Conservation (phyloP, 2,113 vertebrate genomes). For the Platysteira castanea region DNA sequence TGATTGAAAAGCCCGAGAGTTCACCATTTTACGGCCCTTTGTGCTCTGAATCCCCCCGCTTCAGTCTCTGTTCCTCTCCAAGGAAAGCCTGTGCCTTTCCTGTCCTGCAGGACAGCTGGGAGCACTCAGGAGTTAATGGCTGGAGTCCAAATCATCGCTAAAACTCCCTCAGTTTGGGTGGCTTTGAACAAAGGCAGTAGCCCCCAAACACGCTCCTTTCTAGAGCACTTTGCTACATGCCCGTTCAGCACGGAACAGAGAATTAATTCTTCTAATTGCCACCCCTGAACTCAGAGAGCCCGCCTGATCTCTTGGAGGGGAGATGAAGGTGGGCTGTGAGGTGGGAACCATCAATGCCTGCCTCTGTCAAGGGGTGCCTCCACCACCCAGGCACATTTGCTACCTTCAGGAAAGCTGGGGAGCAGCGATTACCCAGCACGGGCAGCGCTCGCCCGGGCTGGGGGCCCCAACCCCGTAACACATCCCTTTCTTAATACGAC, state of each 20-base stretch:
- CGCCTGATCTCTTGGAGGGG: background rate
- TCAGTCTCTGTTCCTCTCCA: background rate
- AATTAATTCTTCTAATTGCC: background rate
- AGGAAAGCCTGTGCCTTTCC: background rate
- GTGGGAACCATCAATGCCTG: background rate
- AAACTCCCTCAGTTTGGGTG: background rate
- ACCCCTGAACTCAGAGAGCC: background rate
- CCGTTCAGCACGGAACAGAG: rapidly evolving
- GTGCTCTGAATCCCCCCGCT: background rate
- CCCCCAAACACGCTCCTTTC: background rate
- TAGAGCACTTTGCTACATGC: rapidly evolving
- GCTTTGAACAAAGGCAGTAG: too few relatives aligned
- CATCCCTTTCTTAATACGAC: constrained; percentile 76
- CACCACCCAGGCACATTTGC: background rate
- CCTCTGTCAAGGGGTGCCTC: background rate
- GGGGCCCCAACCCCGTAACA: constrained; percentile 40
- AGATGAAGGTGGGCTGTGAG: background rate
- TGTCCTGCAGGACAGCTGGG: rapidly evolving
- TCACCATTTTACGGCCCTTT: background rate
- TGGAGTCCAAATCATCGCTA: rapidly evolving
- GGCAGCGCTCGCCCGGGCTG: constrained; percentile 24
- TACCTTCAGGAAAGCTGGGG: background rate
- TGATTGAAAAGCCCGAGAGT: background rate
- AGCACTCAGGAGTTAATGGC: rapidly evolving
- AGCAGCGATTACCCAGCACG: constrained; percentile 51